Base-by-base conservation (phyloP, 2,113 vertebrate genomes). In the Cryptoleucopteryx plumbea region DNA sequence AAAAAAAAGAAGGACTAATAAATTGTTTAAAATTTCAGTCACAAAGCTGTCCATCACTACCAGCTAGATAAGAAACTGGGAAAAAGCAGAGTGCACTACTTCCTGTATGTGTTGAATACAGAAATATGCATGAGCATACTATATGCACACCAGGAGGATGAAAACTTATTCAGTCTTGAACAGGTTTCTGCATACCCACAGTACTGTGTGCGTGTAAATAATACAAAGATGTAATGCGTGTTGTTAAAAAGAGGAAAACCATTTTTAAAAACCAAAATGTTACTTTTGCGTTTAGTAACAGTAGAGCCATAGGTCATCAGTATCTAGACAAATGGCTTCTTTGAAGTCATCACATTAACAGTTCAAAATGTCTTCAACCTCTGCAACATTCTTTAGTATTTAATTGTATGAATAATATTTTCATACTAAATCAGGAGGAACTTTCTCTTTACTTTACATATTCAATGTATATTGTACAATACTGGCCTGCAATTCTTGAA, bases 401-500 rank as follows among this genome's bases (percentile, higher is more conserved):
- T 82, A 88, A 87, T 31, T 7, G 6, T 22, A 70, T 22, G 5
- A 94, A 72, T 82, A 67, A 52, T 40, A 55, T 4, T 50, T 26
- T 66, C 50, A 56, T 12, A 48, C 8, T 68, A 61, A 45, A 71
- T 80, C 36, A 92, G 62, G 43, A 88, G 58, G 14, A 63, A 47
- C 22, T 66, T 71, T 45, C 17, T 68, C 16, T 84, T 42, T 32
- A 58, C 40, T 94, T 55, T n/a, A 78, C 55, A 71, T 20, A 59
- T 83, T 79, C 82, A 91, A 26, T 86, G n/a, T 52, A 23, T 38
- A 43, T 53, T 90, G 68, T n/a, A 68, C 20, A 81, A 91, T 48
- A 93, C 97, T 97, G 96, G 99, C 99, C 98, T 99, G 99, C 93
- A 99, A 83, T 43, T 99, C 99, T 53, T 99, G 98, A 98, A 99